Conservation (phyloP, 1,140 invertebrate species). For the Holcopasites calliopsidis region DNA sequence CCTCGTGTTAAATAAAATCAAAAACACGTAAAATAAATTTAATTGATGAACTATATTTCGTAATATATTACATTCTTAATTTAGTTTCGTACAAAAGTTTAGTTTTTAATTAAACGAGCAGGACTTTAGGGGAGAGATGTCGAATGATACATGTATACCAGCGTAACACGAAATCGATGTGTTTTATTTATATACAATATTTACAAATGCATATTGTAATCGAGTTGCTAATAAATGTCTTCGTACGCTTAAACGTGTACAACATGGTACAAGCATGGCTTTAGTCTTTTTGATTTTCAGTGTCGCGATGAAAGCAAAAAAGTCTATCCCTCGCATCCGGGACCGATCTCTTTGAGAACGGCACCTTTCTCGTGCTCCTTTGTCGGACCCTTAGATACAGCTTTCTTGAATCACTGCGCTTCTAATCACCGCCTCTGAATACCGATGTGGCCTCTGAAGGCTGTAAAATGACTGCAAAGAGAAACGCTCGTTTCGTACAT, state of each 20-base stretch:
- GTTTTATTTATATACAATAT: conserved; percentile 77
- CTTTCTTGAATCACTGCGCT: conserved; percentile 71
- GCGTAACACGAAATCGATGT: conserved; percentile 68
- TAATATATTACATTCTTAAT: too few species aligned
- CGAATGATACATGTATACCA: too few species aligned
- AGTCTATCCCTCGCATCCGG: neutral
- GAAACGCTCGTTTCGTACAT: neutral
- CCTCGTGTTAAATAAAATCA: too few species aligned
- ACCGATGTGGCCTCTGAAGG: conserved; percentile 70
- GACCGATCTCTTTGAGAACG: neutral
- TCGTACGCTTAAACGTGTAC: conserved; percentile 59
- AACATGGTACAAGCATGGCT: conserved; percentile 49
- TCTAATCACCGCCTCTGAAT: conserved; percentile 68
- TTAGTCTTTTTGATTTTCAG: conserved; percentile 39
- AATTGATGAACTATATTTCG: too few species aligned
- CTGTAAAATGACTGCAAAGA: conserved; percentile 71
- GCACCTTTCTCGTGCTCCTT: neutral
- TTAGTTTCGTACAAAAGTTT: too few species aligned
- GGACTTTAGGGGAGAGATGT: too few species aligned
- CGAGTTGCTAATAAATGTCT: conserved; percentile 64
- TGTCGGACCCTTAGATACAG: conserved; percentile 65
- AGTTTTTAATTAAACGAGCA: too few species aligned
- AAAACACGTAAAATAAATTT: too few species aligned
- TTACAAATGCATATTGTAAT: conserved; percentile 71
- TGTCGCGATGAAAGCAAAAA: neutral